Percentiles rank a stretch among this genome's conserved stretches.
phyloP scores from a whole-genome alignment of 2,113 vertebrate genomes.

The Octodon degus region DNA sequence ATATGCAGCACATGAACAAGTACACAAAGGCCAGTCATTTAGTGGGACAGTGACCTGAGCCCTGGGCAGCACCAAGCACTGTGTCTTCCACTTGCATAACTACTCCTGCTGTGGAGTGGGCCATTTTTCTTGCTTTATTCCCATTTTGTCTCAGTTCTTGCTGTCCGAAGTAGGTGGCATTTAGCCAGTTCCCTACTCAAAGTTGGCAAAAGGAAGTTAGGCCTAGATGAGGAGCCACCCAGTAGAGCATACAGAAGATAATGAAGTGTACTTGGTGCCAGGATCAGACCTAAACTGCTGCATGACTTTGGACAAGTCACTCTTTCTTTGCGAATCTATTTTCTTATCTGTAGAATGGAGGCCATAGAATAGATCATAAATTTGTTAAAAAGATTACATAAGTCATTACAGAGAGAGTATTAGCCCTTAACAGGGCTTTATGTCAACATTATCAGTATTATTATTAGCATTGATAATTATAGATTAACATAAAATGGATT shows the following conservation, averaged over 20 bases:
- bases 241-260: not conserved
- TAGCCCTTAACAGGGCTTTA: not conserved
- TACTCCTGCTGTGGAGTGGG: not conserved
- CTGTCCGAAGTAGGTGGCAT: not conserved
- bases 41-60: no score
- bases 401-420: not conserved
- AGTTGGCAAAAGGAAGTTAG: not conserved
- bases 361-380: not conserved
- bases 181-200: not conserved
- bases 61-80: rapidly evolving
- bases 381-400: slow-evolving; percentile 11
- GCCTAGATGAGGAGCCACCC: not conserved
- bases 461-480: not conserved
- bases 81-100: not conserved
- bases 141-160: not conserved
- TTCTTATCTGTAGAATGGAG: not conserved
- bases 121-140: not conserved
- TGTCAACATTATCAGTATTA: not conserved
- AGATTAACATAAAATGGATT: slow-evolving; percentile 2
- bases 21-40: not conserved
- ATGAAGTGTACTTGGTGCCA: not conserved
- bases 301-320: not conserved
- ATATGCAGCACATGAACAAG: not conserved
- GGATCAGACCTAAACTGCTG: not conserved
- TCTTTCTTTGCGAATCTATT: not conserved